Evolutionary conservation across 2,888 invertebrate species (phyloP).

Genomic region (Autographa gamma): DNA sequence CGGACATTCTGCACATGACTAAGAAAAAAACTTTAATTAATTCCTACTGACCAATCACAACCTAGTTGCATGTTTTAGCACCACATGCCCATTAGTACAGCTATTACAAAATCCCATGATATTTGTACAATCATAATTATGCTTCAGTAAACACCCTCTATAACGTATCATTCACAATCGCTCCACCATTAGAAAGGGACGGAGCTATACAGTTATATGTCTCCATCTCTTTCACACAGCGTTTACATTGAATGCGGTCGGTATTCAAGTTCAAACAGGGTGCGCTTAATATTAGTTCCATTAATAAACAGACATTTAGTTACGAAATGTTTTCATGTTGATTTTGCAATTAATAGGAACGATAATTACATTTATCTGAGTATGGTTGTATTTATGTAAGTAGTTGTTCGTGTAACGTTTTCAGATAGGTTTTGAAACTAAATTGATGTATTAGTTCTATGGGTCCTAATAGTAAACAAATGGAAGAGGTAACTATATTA

Average conservation of each 20-base stretch:
- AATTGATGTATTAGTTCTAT: background rate
- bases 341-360: constrained; percentile 31
- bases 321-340: constrained; percentile 42
- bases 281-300: constrained; percentile 40
- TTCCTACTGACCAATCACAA: background rate
- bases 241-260: constrained; percentile 15
- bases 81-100: background rate
- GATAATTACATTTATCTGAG: background rate
- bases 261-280: constrained; percentile 42
- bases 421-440: background rate
- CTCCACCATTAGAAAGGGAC: background rate
- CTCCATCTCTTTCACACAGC: background rate
- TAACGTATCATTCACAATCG: background rate
- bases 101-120: constrained; percentile 27
- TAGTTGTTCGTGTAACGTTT: background rate
- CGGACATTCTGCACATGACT: too few relatives aligned
- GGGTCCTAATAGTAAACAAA: too few relatives aligned
- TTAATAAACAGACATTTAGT: constrained; percentile 23
- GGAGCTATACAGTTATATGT: background rate
- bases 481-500: too few relatives aligned
- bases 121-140: constrained; percentile 44
- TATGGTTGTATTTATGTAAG: background rate
- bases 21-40: too few relatives aligned
- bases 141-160: constrained; percentile 40
- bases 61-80: background rate